Base-by-base conservation (phyloP, 2,113 vertebrate genomes). In the Cricetomys ansorgei region DNA sequence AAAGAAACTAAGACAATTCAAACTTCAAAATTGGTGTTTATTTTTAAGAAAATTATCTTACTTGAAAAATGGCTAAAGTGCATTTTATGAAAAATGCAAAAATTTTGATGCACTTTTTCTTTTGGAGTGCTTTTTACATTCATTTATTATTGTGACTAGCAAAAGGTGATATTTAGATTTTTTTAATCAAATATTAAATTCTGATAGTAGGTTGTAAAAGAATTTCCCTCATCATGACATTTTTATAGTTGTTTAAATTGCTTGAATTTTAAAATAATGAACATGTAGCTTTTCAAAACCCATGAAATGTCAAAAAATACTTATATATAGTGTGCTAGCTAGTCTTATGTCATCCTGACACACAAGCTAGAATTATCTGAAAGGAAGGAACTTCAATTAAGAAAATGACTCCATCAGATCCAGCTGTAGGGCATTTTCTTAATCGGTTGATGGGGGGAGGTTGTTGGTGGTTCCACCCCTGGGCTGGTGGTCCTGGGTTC, bases 261-360 rank as follows among this genome's bases (percentile, higher is more conserved):
- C 19, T 91, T 91, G 77, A 87, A 76, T 89, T 92, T 96, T 88
- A 87, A 95, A 89, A 88, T 89, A 95, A 92, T 34, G 37, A 84
- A 3, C 34, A 70, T 84, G 43, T 73, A 31, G 91, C 15, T 76
- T 70, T 48, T 17, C 23, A 73, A 89, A 80, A 79, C 17, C 8
- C 88, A 40, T 69, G 37, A 57, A 65, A 50, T 21, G 57, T 50
- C 72, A 17, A 89, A 65, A 96, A 95, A 65, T 92, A 8, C 55
- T 79, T 64, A 88, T 3, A 65, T 31, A 34, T 27, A 59, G 19
- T 57, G 53, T 57, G 53, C 53, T 57, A 21, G 25, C n/a, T 43
- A 40, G 37, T 15, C 8, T 37, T 53, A 79, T 37, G 76, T 5
- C 27, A 79, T 7, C 31, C 37, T 53, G 34, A 37, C 76, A 79